A percentile compares a stretch with the other conserved stretches of the same genome.
These are phyloP conservation scores for Hirudo medicinalis DNA, from an alignment of 1,140 invertebrate species.

Conservation along the genomic window DNA sequence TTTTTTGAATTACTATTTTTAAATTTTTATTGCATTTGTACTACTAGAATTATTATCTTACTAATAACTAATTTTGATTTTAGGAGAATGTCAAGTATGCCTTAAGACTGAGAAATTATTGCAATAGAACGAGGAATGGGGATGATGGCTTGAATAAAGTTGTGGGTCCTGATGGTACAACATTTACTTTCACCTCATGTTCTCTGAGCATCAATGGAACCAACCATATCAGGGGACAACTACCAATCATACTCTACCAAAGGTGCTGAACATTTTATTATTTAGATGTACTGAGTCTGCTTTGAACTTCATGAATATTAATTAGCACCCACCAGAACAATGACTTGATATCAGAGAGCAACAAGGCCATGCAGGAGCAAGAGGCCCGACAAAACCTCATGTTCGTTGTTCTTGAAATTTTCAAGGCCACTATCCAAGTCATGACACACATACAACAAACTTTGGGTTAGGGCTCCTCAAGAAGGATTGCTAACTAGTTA, in stretches of 20 bases:
- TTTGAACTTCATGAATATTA: neutral
- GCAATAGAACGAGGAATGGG: conserved; percentile 79
- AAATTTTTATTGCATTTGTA: neutral
- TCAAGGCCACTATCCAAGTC: conserved; percentile 57
- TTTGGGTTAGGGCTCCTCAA: conserved; percentile 40
- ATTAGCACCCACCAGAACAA: conserved; percentile 3
- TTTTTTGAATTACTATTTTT: neutral
- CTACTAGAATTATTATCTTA: neutral
- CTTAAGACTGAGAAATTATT: conserved; percentile 70
- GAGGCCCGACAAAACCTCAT: conserved; percentile 60
- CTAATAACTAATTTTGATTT: conserved; percentile 17
- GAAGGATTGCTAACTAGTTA: no score
- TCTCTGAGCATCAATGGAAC: conserved; percentile 87
- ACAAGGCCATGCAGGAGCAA: conserved; percentile 53
- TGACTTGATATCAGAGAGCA: neutral
- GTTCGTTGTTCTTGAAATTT: conserved; percentile 56
- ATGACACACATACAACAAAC: conserved; percentile 51
- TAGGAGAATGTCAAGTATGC: conserved; percentile 78
- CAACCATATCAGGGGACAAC: conserved; percentile 78
- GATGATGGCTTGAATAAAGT: conserved; percentile 71
- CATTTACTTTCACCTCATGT: conserved; percentile 79
- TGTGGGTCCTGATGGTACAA: conserved; percentile 78
- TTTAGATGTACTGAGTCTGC: neutral
- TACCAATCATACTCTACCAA: conserved; percentile 84
- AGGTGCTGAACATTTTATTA: conserved; percentile 26